A percentile compares a stretch with the other conserved stretches of the same genome.
Evolutionary conservation across 2,797 vertebrate genomes (phyloP).

Genomic region (Emys orbicularis): DNA sequence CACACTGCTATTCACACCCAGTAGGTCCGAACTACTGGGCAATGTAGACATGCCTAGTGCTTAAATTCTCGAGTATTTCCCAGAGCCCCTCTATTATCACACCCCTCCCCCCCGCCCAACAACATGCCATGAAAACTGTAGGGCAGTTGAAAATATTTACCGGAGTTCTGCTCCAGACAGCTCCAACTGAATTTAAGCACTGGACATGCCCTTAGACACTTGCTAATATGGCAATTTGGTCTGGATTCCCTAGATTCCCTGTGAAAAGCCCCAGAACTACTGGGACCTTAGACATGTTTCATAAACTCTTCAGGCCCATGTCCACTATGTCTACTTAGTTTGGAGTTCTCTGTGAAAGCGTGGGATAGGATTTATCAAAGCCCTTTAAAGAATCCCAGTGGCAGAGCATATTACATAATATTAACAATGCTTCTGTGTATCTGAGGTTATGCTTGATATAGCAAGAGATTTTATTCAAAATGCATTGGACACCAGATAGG

Average conservation of each 20-base stretch:
- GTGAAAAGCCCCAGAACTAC: background rate
- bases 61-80: too few species aligned
- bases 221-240: background rate
- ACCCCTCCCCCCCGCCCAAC: rapidly evolving
- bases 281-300: background rate
- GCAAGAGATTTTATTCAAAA: too few species aligned
- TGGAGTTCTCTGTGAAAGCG: background rate
- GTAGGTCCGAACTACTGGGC: background rate
- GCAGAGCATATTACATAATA: too few species aligned
- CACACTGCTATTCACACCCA: background rate
- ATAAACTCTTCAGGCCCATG: background rate
- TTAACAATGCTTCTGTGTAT: too few species aligned
- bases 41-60: background rate
- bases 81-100: too few species aligned
- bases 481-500: too few species aligned
- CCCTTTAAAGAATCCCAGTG: too few species aligned
- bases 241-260: background rate
- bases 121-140: too few species aligned
- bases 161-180: too few species aligned
- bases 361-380: background rate
- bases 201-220: background rate
- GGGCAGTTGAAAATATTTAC: too few species aligned
- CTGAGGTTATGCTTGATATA: too few species aligned
- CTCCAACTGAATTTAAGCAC: too few species aligned
- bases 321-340: background rate